Conservation (phyloP, 2,113 vertebrate species). For the Neodon shergylaensis region DNA sequence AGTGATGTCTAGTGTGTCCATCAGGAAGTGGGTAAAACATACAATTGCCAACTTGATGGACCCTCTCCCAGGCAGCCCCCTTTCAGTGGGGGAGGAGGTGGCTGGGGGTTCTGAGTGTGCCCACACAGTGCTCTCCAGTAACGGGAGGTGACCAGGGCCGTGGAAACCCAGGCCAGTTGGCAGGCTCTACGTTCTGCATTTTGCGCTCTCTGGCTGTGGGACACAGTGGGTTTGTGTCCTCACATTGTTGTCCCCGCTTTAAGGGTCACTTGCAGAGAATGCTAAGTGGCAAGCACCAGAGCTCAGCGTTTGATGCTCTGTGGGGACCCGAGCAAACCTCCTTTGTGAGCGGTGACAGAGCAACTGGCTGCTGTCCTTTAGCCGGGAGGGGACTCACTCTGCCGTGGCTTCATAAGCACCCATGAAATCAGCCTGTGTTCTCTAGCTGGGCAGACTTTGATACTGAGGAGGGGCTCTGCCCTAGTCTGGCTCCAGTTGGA, state of each 20-base stretch:
- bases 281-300: neutral
- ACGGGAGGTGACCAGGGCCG: neutral
- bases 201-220: neutral
- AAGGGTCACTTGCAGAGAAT: neutral
- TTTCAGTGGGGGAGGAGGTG: neutral
- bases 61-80: neutral
- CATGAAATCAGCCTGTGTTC: neutral
- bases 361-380: conserved; percentile 36
- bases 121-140: neutral
- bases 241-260: neutral
- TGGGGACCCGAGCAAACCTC: neutral
- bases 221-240: neutral
- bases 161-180: neutral
- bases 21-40: neutral
- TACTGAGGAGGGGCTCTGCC: neutral
- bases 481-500: neutral
- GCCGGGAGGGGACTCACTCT: neutral
- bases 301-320: neutral
- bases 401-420: neutral
- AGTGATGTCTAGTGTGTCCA: neutral
- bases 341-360: neutral
- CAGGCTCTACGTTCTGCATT: neutral
- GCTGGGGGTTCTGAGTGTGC: neutral
- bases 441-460: neutral
- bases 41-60: neutral